Conservation (phyloP, 2,113 vertebrate genomes). For the Spheniscus mendiculus region DNA sequence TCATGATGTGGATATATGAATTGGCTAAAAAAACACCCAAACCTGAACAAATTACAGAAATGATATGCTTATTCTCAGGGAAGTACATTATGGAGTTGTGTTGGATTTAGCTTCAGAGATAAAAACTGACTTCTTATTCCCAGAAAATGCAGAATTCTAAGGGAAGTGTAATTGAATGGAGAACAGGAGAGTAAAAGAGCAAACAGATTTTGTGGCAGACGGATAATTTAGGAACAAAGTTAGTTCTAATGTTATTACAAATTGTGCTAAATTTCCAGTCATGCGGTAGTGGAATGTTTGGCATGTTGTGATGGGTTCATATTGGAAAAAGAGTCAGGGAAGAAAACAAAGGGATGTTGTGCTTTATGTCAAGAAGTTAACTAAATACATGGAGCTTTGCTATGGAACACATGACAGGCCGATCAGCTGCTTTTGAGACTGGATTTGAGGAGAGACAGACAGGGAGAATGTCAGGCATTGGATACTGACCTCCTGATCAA, state of each 20-base stretch:
- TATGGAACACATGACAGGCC: neutral
- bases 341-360: neutral
- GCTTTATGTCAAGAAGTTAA: neutral
- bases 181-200: neutral
- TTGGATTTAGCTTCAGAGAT: neutral
- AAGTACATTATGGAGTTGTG: neutral
- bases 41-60: neutral
- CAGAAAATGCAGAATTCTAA: neutral
- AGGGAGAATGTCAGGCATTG: neutral
- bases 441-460: neutral
- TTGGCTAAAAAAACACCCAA: accelerated
- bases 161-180: neutral
- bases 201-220: neutral
- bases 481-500: neutral
- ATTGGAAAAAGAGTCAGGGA: neutral
- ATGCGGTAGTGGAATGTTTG: neutral
- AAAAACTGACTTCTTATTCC: neutral
- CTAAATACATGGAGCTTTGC: neutral
- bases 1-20: neutral
- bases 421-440: neutral
- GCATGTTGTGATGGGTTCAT: neutral
- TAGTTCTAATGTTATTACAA: neutral
- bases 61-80: neutral
- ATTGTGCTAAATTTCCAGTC: neutral
- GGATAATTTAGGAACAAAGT: neutral